Base-by-base conservation (phyloP, 2,888 invertebrate genomes). In the Eupeodes latifasciatus region DNA sequence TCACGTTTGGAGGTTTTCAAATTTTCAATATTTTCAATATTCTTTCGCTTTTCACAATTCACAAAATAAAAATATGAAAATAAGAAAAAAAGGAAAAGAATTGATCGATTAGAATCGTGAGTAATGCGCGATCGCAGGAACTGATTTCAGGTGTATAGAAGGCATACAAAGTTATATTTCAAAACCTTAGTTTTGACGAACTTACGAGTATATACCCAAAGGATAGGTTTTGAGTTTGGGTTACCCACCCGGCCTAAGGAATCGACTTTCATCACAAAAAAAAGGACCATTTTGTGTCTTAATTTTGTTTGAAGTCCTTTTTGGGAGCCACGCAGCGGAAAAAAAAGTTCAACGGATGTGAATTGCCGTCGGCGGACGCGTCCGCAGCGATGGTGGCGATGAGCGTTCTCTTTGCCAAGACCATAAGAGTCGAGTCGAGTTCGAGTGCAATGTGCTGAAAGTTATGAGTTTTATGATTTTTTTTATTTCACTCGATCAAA, bases 31-130 rank as follows among this genome's bases (percentile, higher is more conserved):
- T 66, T 27, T 27, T 66, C 66, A 66, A 61, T 76, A 64, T 76
- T 71, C 67, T 44, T 10, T 40, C 40, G 64, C 67, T 44, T 10
- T 40, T 9, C 6, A 40, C 27, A 11, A 11, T 27, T 2, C n/a
- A 19, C 1, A 14, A 19, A n/a, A 66, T 27, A 16, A 36, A 40
- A 11, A 10, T 3, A 44, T n/a, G 4, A 40, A 19, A 19, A 19
- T 10, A 62, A 40, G 10, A 55, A 1, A 44, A 12, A 71, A 27
- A 27, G 27, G 27, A 27, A 27, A 27, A 27, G 27, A 27, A 44
- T 34, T 84, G 88, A 88, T 88, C 88, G 88, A 88, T 88, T 88
- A 78, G 88, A 75, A 88, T 85, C 88, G 78, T 85, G 84, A 76
- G 67, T 76, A 72, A 55, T 71, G 62, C 72, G 55, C 67, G 77